These are phyloP conservation scores for Arbacia lixula DNA, from an alignment of 53 echinoderm and acorn worm species.

Conservation along the genomic window DNA sequence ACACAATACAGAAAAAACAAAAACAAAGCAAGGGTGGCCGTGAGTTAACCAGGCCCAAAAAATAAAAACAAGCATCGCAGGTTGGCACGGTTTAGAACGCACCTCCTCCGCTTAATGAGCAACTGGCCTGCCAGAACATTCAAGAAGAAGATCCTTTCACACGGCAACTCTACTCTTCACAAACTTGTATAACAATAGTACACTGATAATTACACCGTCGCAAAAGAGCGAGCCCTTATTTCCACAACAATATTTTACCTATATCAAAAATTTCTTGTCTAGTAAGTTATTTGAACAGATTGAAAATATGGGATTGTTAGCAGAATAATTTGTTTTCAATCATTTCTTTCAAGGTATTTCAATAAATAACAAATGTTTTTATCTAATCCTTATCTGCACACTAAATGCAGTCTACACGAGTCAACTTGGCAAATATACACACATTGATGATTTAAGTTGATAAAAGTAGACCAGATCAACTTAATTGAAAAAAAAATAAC, in stretches of 20 bases:
- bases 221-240: constrained; percentile 58
- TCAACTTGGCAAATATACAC: constrained; percentile 60
- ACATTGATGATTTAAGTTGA: constrained; percentile 52
- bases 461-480: constrained; percentile 57
- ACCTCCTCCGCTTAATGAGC: constrained; percentile 58
- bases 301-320: constrained; percentile 42
- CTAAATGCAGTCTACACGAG: constrained; percentile 54
- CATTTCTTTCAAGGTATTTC: constrained; percentile 60
- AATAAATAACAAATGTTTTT: constrained; percentile 59
- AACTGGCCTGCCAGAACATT: constrained; percentile 60
- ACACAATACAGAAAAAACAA: constrained; percentile 35
- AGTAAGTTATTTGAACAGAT: constrained; percentile 34
- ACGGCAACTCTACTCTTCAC: constrained; percentile 61
- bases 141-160: constrained; percentile 56
- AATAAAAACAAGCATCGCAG: constrained; percentile 61
- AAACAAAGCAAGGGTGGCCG: constrained; percentile 50
- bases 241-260: constrained; percentile 57
- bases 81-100: constrained; percentile 39
- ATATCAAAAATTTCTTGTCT: constrained; percentile 41
- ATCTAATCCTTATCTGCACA: constrained; percentile 51
- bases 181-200: constrained; percentile 62
- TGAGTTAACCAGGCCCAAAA: constrained; percentile 54
- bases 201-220: constrained; percentile 58
- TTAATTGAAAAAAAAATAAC: constrained; percentile 41
- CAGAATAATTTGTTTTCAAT: constrained; percentile 47